phyloP scores from a whole-genome alignment of 2,888 invertebrate species.

The Drosophila putrida region DNA sequence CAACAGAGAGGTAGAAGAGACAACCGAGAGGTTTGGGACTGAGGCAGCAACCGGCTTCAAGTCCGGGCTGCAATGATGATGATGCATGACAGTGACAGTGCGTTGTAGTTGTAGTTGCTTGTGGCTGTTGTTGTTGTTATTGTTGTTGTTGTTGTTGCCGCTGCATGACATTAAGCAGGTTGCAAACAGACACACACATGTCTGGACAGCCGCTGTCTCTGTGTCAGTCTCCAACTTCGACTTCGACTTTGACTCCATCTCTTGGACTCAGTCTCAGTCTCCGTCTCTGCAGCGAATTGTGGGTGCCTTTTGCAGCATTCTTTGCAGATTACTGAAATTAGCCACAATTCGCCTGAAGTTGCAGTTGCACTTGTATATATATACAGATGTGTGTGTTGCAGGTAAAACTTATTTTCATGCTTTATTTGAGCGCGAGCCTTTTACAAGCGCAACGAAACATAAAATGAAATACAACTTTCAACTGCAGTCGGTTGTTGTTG shows the following conservation, averaged over 20 bases:
- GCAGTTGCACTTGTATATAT: constrained; percentile 29
- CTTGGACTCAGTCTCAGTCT: constrained; percentile 10
- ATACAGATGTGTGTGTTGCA: constrained; percentile 39
- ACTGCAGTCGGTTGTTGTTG: constrained; percentile 30
- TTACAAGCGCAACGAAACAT: constrained; percentile 81
- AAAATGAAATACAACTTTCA: constrained; percentile 79
- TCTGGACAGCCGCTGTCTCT: constrained; percentile 57
- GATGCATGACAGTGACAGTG: constrained; percentile 82
- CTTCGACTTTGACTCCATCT: neutral
- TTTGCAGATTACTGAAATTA: constrained; percentile 77
- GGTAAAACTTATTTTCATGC: constrained; percentile 79
- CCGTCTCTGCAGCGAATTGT: constrained; percentile 78
- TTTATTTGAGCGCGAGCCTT: constrained; percentile 70
- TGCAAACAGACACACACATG: constrained; percentile 77
- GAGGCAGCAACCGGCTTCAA: constrained; percentile 45
- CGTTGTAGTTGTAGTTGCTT: constrained; percentile 68
- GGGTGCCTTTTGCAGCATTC: constrained; percentile 79
- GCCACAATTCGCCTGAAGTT: constrained; percentile 68
- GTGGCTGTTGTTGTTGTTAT: constrained; percentile 45
- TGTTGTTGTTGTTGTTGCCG: constrained; percentile 65
- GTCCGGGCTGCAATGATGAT: constrained; percentile 68
- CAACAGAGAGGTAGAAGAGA: constrained; percentile 24
- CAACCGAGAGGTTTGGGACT: constrained; percentile 13
- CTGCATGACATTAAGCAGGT: constrained; percentile 83
- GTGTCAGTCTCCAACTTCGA: constrained; percentile 24